Evolutionary conservation across 1,140 invertebrate species (phyloP), one percentile per base, ranked within the genome.

Genomic region (Andricus grossulariae): DNA sequence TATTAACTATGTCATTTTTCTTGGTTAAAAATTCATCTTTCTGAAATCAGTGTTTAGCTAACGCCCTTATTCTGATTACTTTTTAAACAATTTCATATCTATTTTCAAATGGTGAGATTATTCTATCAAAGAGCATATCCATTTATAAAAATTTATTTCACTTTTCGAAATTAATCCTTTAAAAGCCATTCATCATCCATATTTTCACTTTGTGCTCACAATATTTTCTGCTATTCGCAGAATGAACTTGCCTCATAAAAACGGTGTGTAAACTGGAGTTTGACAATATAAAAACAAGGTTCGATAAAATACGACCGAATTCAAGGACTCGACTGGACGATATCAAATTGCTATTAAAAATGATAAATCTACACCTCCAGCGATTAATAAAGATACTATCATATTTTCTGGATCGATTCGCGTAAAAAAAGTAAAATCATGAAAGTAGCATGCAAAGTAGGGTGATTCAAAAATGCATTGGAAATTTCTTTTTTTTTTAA

Each of bases 191-290:
- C 19, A 19, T 60, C 12, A 21, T 60, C 16, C 15, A 54, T 18
- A 18, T 16, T 60, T 25, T 15, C 11, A 66, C 11, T 1, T 0
- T 5, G 0, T 13, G 11, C 3, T 39, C 12, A 39, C 25, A 66
- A 25, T 32, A 66, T 60, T 25, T 66, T 16, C 4, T 66, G 16
- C 25, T 66, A 32, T 66, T 66, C 11, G 11, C 25, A 32, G 57
- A 21, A 32, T 66, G 25, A 12, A 66, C n/a, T 66, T 66, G 57
- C 25, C 16, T 66, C 21, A 66, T 66, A 66, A 66, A 66, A 32
- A 32, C 11, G 11, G 16, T 19, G 16, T 19, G n/a, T 13, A 39
- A 12, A 25, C 12, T 57, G 18, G 12, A 8, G 54, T 57, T 57
- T 12, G 19, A 19, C 0, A 57, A 57, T 10, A 57, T 55, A 57